Base-by-base conservation (phyloP, 2,797 vertebrate genomes). In the Helarctos malayanus region DNA sequence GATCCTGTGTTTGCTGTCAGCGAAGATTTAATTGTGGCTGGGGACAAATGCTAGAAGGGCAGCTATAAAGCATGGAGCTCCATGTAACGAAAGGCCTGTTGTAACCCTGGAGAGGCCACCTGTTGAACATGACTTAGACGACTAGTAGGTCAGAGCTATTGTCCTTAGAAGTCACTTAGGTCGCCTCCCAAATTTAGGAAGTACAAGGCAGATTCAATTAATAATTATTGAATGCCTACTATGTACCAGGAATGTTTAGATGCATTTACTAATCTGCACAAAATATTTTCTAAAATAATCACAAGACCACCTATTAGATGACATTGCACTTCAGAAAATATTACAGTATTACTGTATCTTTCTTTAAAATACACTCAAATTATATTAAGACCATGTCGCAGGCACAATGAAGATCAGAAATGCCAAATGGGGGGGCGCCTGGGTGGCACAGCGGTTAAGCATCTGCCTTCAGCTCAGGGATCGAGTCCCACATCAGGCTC, bases 231-330 rank as follows among this genome's bases (percentile, higher is more conserved):
- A 83, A 80, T 23, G 41, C n/a, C 61, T 83, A 21, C 45, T 49
- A 23, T 35, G 27, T 49, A 7, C 45, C 7, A 52, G 12, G 59
- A 41, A 25, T 95, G 84, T 75, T 89, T 79, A 89, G 63, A 56
- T 35, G 3, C 32, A 71, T 81, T 56, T 89, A 27, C 38, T 86
- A 94, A 61, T 29, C 27, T 79, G 25, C 23, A 47, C 12, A 63
- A 91, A 61, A 56, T 65, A 38, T 85, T 81, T 89, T 85, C 54
- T 89, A n/a, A 94, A 94, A 89, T n/a, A 59, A 65, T 86, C 61
- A 57, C n/a, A 92, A 78, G n/a, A 21, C 52, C 49, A 79, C 47
- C 41, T 54, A 52, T 63, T 69, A 82, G 27, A 47, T 71, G 21
- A 4, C 71, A 63, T 27, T 23, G 4, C 25, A 59, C 68, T 88